phyloP scores from a whole-genome alignment of 2,888 invertebrate genomes.

The Phorcus lineatus region DNA sequence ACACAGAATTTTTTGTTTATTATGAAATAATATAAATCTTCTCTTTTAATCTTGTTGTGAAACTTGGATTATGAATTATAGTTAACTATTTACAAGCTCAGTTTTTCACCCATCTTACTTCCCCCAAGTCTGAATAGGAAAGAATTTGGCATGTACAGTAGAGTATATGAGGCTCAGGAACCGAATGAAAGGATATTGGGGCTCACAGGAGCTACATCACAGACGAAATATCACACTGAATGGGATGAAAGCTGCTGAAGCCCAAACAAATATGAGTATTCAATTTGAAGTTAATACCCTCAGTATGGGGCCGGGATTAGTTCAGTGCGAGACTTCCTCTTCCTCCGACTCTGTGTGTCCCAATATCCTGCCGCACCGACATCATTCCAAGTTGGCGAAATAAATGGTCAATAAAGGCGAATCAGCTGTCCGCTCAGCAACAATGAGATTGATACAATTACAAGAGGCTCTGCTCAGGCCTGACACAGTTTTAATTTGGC shows the following conservation, averaged over 20 bases:
- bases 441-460: conserved; percentile 15
- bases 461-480: background rate
- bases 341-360: background rate
- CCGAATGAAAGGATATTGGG: no score
- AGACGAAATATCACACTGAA: background rate
- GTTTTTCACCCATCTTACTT: no score
- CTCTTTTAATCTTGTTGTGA: no score
- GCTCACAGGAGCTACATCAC: background rate
- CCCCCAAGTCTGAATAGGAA: no score
- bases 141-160: no score
- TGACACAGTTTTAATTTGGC: conserved; percentile 4
- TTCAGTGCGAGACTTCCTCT: background rate
- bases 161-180: no score
- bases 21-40: no score
- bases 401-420: conserved; percentile 8
- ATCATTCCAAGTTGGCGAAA: background rate
- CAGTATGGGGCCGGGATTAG: background rate
- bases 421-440: conserved; percentile 5
- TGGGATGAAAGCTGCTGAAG: background rate
- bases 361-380: background rate
- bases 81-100: no score
- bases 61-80: no score
- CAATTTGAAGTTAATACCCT: conserved; percentile 10
- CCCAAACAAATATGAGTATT: conserved; percentile 3
- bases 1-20: no score